Percentiles rank a stretch among this genome's conserved stretches.
Conservation (phyloP, 2,888 invertebrate species). For the Drosophila subsilvestris region DNA sequence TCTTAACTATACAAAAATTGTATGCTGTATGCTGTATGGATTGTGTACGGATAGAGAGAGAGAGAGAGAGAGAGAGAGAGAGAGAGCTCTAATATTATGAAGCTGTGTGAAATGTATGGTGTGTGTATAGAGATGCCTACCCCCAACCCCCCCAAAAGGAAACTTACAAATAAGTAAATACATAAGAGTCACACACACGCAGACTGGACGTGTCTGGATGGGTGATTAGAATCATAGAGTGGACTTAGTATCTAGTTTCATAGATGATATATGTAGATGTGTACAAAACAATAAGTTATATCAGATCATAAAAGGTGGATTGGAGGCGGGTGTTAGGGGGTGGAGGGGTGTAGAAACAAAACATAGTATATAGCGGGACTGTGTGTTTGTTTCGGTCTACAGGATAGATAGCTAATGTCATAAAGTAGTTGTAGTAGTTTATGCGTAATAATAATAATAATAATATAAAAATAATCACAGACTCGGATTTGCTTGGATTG, state of each 20-base stretch:
- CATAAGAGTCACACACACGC: not conserved
- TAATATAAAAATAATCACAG: conserved; percentile 69
- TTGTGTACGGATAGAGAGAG: conserved; percentile 2
- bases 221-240: not conserved
- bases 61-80: conserved; percentile 5
- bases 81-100: conserved; percentile 11
- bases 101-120: conserved; percentile 13
- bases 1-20: conserved; percentile 36
- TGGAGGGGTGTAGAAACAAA: not conserved
- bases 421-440: conserved; percentile 19
- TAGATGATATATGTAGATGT: not conserved
- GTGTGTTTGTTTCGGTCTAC: not conserved
- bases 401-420: conserved; percentile 14
- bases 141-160: not conserved
- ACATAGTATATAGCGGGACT: not conserved
- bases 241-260: not conserved
- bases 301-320: not conserved
- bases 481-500: conserved; percentile 63
- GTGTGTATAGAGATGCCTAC: not conserved
- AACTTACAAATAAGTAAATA: not conserved
- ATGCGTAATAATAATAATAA: conserved; percentile 47
- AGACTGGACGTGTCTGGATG: not conserved
- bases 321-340: not conserved
- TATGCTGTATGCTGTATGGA: not conserved
- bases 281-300: not conserved